phyloP scores from a whole-genome alignment of 2,797 vertebrate genomes.

The Bothrops alternatus region DNA sequence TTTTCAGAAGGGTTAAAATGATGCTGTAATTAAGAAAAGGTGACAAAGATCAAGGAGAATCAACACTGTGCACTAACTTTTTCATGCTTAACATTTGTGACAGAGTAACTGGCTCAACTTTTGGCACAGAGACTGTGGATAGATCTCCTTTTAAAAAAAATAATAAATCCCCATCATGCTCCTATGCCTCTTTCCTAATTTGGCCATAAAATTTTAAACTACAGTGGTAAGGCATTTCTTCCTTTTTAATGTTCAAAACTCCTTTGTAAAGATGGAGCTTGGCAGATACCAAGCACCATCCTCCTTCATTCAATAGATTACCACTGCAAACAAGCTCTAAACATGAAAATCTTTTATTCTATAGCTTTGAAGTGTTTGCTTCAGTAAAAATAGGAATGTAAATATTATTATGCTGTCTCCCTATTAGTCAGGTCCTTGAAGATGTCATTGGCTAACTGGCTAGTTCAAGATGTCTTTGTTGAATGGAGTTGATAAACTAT shows the following conservation, averaged over 20 bases:
- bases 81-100: background rate
- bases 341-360: background rate
- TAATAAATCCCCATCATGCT: background rate
- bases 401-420: background rate
- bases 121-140: background rate
- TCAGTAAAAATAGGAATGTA: background rate
- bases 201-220: background rate
- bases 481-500: background rate
- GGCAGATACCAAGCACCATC: background rate
- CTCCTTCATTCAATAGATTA: background rate
- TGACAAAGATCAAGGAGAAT: background rate
- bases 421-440: background rate
- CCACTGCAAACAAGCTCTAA: background rate
- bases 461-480: background rate
- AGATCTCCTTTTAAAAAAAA: background rate
- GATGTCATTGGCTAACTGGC: background rate
- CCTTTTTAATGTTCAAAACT: background rate
- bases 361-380: background rate
- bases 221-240: background rate
- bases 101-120: background rate
- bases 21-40: slow-evolving; percentile 2
- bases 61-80: background rate
- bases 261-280: background rate
- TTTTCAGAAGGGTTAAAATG: background rate
- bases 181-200: background rate